These are phyloP conservation scores for Parasteatoda tepidariorum DNA, from an alignment of 1,140 invertebrate genomes.

Conservation along the genomic window DNA sequence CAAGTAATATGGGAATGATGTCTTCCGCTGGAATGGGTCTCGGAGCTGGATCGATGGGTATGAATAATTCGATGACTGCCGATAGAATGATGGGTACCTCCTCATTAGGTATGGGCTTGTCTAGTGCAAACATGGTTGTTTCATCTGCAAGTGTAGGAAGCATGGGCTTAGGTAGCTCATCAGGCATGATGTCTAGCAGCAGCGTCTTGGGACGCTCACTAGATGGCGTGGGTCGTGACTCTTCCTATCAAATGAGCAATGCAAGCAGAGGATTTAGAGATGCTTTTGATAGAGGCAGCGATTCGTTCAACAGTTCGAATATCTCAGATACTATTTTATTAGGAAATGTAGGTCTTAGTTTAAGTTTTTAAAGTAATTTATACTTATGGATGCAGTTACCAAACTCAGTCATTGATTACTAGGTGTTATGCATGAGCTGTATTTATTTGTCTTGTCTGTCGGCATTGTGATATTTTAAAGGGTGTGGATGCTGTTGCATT, in stretches of 20 bases:
- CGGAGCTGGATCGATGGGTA: constrained; percentile 45
- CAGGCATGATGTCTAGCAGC: constrained; percentile 39
- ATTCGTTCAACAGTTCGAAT: constrained; percentile 42
- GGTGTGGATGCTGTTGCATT: too few species aligned
- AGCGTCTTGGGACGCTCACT: constrained; percentile 49
- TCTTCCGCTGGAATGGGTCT: constrained; percentile 42
- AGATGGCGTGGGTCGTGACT: constrained; percentile 34
- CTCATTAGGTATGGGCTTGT: constrained; percentile 35
- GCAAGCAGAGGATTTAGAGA: constrained; percentile 39
- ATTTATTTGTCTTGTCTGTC: neutral
- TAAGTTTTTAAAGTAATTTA: neutral
- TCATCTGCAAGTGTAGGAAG: constrained; percentile 27
- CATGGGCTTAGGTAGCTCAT: constrained; percentile 37
- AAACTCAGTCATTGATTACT: neutral
- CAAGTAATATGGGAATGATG: constrained; percentile 55
- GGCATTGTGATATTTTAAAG: too few species aligned
- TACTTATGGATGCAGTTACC: constrained; percentile 15
- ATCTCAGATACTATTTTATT: constrained; percentile 52
- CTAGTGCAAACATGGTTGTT: constrained; percentile 31
- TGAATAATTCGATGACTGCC: constrained; percentile 48
- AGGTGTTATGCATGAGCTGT: neutral
- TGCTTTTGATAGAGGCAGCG: constrained; percentile 42
- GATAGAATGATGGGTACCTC: constrained; percentile 54
- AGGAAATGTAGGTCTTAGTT: constrained; percentile 50
- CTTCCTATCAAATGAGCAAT: constrained; percentile 24